Evolutionary conservation across 1,140 invertebrate genomes (phyloP).

Genomic region (Eciton burchellii): DNA sequence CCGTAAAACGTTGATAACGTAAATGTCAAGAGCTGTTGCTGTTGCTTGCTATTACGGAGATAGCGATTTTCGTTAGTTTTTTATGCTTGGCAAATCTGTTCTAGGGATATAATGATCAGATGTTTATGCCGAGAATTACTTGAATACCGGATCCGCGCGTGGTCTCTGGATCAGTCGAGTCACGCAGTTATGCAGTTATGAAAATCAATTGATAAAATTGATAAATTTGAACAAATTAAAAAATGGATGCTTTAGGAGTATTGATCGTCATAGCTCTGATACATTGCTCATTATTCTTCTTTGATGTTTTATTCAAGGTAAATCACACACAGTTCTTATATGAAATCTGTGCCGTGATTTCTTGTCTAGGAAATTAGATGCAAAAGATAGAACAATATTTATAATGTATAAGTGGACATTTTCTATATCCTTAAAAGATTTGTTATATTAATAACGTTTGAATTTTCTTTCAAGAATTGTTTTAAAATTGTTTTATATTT

Average conservation of each 20-base stretch:
- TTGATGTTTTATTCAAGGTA: slow-evolving; percentile 91
- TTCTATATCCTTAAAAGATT: neutral
- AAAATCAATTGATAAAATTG: no score
- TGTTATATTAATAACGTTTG: neutral
- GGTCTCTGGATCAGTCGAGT: neutral
- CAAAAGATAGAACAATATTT: slow-evolving; percentile 9
- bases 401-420: neutral
- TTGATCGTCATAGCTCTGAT: slow-evolving; percentile 84
- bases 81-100: neutral
- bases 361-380: neutral
- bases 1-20: neutral
- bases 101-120: slow-evolving; percentile 2
- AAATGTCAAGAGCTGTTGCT: slow-evolving; percentile 14
- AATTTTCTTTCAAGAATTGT: slow-evolving; percentile 13
- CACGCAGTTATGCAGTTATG: slow-evolving; percentile 24
- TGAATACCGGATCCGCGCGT: neutral
- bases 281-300: slow-evolving; percentile 89
- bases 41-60: neutral
- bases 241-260: slow-evolving; percentile 82
- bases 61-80: neutral
- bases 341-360: neutral
- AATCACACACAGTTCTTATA: neutral
- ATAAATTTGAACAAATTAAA: slow-evolving; percentile 51
- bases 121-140: neutral
- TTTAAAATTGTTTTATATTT: neutral